Evolutionary conservation across 2,797 vertebrate genomes (phyloP), one percentile per base, ranked within the genome.

Genomic region (Falco concolor): DNA sequence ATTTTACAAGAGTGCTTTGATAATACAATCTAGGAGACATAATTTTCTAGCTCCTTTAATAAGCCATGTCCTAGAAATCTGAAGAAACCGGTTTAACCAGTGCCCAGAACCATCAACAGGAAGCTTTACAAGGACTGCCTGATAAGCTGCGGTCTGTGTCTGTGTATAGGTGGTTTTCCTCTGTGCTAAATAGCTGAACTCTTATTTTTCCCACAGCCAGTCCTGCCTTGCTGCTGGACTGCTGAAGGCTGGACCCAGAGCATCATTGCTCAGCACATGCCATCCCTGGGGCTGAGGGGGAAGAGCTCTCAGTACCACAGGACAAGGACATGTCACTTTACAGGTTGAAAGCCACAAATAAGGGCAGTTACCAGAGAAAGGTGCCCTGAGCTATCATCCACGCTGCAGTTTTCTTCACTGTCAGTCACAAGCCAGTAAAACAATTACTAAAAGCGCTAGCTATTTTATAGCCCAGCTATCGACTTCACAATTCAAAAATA

Each of bases 191-290:
- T 5, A 83, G 45, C 21, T 50, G 36, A 90, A 72, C 44, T 73
- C 45, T 61, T 56, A 49, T 34, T 93, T 80, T 73, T 84, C 67
- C 49, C 49, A 56, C 32, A 59, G 45, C 1, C 0, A 1, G 56
- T 60, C 74, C 50, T 28, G 57, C 50, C 38, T 69, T 72, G 25
- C 23, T 0, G 1, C 44, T 52, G 67, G 30, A 63, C 12, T 13
- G 45, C 38, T 5, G 2, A 69, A 90, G 63, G 73, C 80, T 65
- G 50, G 36, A 60, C 12, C 13, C 75, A 70, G 40, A 68, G 56
- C 56, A 49, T 13, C 0, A 0, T 0, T 0, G 1, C 63, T 63
- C 69, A 68, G 50, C 8, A 2, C 0, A 0, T 68, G 45, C 36
- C 74, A 54, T 1, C 21, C 54, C 60, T 4, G 1, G 44, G 56